phyloP scores from a whole-genome alignment of 2,113 vertebrate species.

The Callaeas wilsoni region DNA sequence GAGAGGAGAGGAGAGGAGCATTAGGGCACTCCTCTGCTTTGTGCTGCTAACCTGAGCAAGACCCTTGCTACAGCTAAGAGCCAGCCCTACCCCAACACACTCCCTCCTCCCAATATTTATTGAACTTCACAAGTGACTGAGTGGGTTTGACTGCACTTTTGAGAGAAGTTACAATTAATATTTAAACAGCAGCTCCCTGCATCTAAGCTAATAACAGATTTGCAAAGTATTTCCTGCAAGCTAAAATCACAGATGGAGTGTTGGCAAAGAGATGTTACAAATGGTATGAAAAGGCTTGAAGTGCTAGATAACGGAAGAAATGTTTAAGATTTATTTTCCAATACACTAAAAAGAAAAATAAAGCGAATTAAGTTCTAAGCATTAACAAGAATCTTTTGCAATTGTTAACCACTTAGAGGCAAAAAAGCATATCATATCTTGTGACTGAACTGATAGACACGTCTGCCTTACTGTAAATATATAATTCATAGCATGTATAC shows the following conservation, averaged over 20 bases:
- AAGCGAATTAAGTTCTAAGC: background rate
- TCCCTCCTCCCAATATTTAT: background rate
- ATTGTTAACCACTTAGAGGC: constrained; percentile 2
- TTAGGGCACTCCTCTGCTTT: background rate
- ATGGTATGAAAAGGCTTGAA: background rate
- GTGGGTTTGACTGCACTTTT: background rate
- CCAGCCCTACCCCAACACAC: background rate
- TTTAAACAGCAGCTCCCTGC: constrained; percentile 36
- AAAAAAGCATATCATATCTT: background rate
- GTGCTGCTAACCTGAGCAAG: background rate
- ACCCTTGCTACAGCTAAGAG: background rate
- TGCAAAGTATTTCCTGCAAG: constrained; percentile 15
- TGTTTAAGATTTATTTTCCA: background rate
- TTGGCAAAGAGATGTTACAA: background rate
- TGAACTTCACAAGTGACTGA: background rate
- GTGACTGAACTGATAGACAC: background rate
- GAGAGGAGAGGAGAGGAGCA: background rate
- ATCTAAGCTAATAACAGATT: constrained; percentile 33
- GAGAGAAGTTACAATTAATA: constrained; percentile 30
- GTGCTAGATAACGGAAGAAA: background rate
- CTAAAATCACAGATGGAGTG: constrained; percentile 39
- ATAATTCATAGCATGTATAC: background rate
- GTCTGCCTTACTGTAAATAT: background rate
- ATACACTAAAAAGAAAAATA: background rate
- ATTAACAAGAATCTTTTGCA: background rate